Evolutionary conservation across 2,797 vertebrate genomes (phyloP), one percentile per base, ranked within the genome.

Genomic region (Xiphorhynchus erythropygius): DNA sequence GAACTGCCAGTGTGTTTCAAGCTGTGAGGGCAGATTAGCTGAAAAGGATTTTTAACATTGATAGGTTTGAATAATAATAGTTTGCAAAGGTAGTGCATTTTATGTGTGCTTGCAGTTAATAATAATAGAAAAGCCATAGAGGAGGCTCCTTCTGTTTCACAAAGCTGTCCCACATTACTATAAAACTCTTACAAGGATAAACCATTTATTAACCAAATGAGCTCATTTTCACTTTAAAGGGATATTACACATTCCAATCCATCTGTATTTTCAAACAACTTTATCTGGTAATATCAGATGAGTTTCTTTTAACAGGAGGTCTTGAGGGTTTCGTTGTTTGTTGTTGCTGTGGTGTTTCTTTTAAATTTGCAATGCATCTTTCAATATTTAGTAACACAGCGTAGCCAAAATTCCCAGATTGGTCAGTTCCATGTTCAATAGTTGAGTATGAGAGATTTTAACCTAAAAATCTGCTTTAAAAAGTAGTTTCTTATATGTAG

Each of bases 21-120:
- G 71, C 81, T 78, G 87, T 73, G 86, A 90, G 69, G 56, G 39
- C 57, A 94, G 90, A 95, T 95, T 94, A 95, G 62, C 69, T 91
- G 60, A 85, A 91, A 90, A 69, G 73, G 52, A 90, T 89, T 93
- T 89, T 88, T 84, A 93, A 46, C 55, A 90, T 21, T 71, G 87
- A 93, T 93, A 93, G 32, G 33, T 82, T 69, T 77, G 56, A 93
- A 96, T 89, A 94, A 93, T 93, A 85, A 69, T 67, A 39, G 52
- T 95, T 69, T 65, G 67, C 49, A 95, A 96, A 90, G 4, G 3
- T 57, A 84, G 41, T 69, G 93, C 49, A 70, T 95, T 97, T 93
- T 68, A 78, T 83, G 32, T 65, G 35, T 62, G 65, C 35, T 71
- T 94, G 33, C 42, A 92, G 80, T 77, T 79, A 81, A 77, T 67